Conservation (phyloP, 2,888 invertebrate species). For the Pyrochroa serraticornis region DNA sequence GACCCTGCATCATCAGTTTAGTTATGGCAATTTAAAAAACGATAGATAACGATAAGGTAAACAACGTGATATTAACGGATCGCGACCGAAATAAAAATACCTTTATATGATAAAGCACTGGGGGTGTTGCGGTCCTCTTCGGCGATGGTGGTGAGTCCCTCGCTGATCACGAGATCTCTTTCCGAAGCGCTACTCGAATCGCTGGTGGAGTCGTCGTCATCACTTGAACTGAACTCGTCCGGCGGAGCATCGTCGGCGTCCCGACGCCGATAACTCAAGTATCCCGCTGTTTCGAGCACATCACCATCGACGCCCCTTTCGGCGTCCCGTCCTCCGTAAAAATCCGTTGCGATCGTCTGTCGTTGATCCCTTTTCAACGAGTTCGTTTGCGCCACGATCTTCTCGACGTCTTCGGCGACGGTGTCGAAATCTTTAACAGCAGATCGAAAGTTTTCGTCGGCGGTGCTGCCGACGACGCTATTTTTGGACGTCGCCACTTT, state of each 20-base stretch:
- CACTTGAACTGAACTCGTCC: slow-evolving; percentile 31
- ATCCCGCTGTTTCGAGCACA: slow-evolving; percentile 16
- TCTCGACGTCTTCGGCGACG: slow-evolving; percentile 54
- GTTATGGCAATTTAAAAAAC: background rate
- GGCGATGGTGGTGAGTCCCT: slow-evolving; percentile 55
- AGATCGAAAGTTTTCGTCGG: slow-evolving; percentile 49
- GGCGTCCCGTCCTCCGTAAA: slow-evolving; percentile 9
- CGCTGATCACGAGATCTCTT: slow-evolving; percentile 49
- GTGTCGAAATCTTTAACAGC: slow-evolving; percentile 54
- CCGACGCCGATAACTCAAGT: slow-evolving; percentile 18
- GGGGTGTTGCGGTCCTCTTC: slow-evolving; percentile 54
- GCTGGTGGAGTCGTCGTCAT: slow-evolving; percentile 34
- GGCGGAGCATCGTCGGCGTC: slow-evolving; percentile 18
- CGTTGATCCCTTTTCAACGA: slow-evolving; percentile 33
- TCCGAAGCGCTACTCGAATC: slow-evolving; percentile 44
- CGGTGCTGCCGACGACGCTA: slow-evolving; percentile 53
- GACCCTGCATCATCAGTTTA: background rate
- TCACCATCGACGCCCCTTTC: slow-evolving; percentile 25
- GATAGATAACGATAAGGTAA: too few species aligned
- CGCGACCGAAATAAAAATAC: slow-evolving; percentile 1
- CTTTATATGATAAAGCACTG: slow-evolving; percentile 35
- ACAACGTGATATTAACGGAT: too few species aligned
- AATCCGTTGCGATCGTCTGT: slow-evolving; percentile 32
- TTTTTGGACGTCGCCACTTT: slow-evolving; percentile 40
- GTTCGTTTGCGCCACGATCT: slow-evolving; percentile 41